Evolutionary conservation across 2,888 invertebrate genomes (phyloP), one percentile per base, ranked within the genome.

Genomic region (Leucophenga maculata): DNA sequence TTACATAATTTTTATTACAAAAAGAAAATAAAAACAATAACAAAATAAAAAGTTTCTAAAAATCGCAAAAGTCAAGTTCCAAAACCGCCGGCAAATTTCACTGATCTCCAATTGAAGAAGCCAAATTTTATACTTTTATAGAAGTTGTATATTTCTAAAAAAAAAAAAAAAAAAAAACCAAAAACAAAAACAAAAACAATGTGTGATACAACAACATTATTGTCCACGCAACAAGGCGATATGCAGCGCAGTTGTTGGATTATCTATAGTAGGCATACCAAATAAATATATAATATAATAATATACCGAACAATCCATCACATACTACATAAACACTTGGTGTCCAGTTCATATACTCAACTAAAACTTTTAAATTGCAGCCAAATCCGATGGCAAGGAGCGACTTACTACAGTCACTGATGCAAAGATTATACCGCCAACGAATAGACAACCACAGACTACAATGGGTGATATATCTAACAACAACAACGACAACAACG

Each of bases 241-340:
- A 90, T 93, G 89, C 93, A 92, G 89, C 93, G 92, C 90, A 92
- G 93, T 89, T 93, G 92, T 90, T 93, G 93, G 93, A 93, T 93
- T 89, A 92, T 93, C 88, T 93, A 93, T 90, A 93, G 93, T 92
- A 93, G 71, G 88, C 74, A 72, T 62, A 6, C 13, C 59, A 57
- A 8, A 13, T 39, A 16, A 39, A 16, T 14, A 66, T 65, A 67
- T 52, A 14, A n/a, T 44, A 67, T 52, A 14, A n/a, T 50, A n/a
- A n/a, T n/a, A n/a, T n/a, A n/a, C n/a, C n/a, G n/a, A n/a, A n/a
- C n/a, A n/a, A n/a, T n/a, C n/a, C n/a, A n/a, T n/a, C n/a, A n/a
- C n/a, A n/a, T n/a, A n/a, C n/a, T n/a, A n/a, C n/a, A n/a, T n/a
- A n/a, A n/a, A n/a, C n/a, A n/a, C n/a, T n/a, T n/a, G n/a, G n/a